Evolutionary conservation across 2,888 invertebrate species (phyloP), one percentile per base, ranked within the genome.

Genomic region (Caenorhabditis sp.): DNA sequence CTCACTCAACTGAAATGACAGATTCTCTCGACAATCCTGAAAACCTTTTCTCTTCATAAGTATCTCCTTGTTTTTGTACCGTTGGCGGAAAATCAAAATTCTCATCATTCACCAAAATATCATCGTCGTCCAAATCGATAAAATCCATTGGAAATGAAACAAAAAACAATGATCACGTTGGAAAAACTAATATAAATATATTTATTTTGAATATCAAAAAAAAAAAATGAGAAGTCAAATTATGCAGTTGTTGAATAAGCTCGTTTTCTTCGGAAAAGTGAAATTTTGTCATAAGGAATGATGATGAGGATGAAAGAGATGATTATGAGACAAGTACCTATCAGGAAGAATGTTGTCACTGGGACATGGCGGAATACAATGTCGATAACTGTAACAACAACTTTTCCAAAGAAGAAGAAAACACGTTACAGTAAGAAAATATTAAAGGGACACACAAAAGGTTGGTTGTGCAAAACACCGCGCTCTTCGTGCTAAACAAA

Each of bases 221-320:
- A 8, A 36, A 8, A 36, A 8, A 36, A 8, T 36, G 5, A 36
- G n/a, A n/a, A n/a, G n/a, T n/a, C 17, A 43, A 43, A 43, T 43
- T 43, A 43, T 43, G 43, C 43, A 14, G 5, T 17, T 17, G 43
- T 10, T 3, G 12, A 17, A 17, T 2, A 10, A 43, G 12, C 43
- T 14, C 43, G 43, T 43, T 43, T 43, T 52, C 23, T 20, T 10
- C 23, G 52, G 52, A 52, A 52, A 23, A 52, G 26, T 26, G 21
- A 17, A 26, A 56, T 26, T 56, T 56, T 56, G 26, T 56, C 56
- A 26, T 56, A 56, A 2, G 82, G 82, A 54, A 82, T 74, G 36
- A 82, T 76, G 50, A 81, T 78, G 8, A 82, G 74, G 14, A 81
- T 14, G 61, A 79, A 81, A 7, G 80, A 81, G 23, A 78, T n/a